These are phyloP conservation scores for Nomada flava DNA, from an alignment of 2,888 invertebrate species.

Conservation along the genomic window DNA sequence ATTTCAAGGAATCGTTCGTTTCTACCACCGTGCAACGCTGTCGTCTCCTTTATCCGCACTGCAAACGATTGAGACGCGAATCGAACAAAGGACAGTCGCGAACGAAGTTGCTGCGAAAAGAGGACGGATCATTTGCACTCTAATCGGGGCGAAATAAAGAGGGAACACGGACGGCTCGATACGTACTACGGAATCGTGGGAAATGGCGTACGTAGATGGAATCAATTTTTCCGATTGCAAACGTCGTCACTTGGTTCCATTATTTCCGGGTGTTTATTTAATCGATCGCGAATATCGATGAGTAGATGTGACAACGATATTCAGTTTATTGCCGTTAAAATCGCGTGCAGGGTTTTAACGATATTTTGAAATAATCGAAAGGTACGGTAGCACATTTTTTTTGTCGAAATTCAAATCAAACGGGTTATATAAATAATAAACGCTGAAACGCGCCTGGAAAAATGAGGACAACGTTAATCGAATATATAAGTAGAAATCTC, in stretches of 20 bases:
- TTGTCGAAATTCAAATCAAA: no score
- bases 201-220: background rate
- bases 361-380: no score
- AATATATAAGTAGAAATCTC: background rate
- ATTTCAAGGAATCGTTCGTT: conserved; percentile 6
- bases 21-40: background rate
- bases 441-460: no score
- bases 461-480: no score
- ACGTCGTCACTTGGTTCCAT: conserved; percentile 4
- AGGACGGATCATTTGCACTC: conserved; percentile 30
- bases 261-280: background rate
- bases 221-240: conserved; percentile 17
- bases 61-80: conserved; percentile 17
- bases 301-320: no score
- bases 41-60: conserved; percentile 9
- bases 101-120: conserved; percentile 18
- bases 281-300: no score
- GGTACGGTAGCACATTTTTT: no score
- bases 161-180: background rate
- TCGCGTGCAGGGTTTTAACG: no score
- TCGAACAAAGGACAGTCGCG: conserved; percentile 28
- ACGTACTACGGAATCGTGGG: background rate
- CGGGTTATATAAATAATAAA: no score
- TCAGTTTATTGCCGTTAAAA: no score
- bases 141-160: conserved; percentile 34